Base-by-base conservation (phyloP, 2,888 invertebrate genomes). In the Amblyteles armatorius region DNA sequence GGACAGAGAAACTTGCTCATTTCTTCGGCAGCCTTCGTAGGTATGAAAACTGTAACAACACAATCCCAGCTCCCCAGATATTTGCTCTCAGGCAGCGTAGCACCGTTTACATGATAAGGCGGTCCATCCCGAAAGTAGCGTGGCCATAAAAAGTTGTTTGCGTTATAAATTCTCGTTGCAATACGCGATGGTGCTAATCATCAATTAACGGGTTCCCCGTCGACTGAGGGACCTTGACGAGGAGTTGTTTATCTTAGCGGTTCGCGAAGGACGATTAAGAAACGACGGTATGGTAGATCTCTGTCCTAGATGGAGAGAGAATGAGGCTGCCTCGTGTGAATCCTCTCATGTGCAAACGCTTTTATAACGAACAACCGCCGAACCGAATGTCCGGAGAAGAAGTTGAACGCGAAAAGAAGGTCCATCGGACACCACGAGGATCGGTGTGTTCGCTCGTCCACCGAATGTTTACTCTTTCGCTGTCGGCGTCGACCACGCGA, bases 401-500 rank as follows among this genome's bases (percentile, higher is more conserved):
- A 65, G n/a, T 52, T 76, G 67, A 40, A 55, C 22, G 40, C 4
- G 33, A 22, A n/a, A 36, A 63, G 44, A 40, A 80, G 33, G 63
- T 60, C 13, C 60, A 48, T 22, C 19, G 57, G 48, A 60, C 48
- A 44, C 11, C 48, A 22, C 71, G 79, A 80, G 26, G 44, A 55
- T 40, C 22, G 11, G 50, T 78, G 72, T 77, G 57, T 82, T 76
- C 50, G 33, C 71, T 65, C 77, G 52, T 44, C 60, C 63, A 67
- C 55, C 52, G 72, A 89, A 90, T 92, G 91, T 93, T 93, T 93
- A 91, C 92, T 91, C 91, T 92, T 89, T 90, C 79, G 81, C 86
- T 50, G 73, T 73, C 76, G 67, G 82, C 69, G 65, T 73, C 76
- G 81, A 76, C 40, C 79, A 33, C 19, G 52, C 76, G 65, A 76